These are phyloP conservation scores for Lasiurus cinereus DNA, from an alignment of 2,113 vertebrate genomes.

Conservation along the genomic window DNA sequence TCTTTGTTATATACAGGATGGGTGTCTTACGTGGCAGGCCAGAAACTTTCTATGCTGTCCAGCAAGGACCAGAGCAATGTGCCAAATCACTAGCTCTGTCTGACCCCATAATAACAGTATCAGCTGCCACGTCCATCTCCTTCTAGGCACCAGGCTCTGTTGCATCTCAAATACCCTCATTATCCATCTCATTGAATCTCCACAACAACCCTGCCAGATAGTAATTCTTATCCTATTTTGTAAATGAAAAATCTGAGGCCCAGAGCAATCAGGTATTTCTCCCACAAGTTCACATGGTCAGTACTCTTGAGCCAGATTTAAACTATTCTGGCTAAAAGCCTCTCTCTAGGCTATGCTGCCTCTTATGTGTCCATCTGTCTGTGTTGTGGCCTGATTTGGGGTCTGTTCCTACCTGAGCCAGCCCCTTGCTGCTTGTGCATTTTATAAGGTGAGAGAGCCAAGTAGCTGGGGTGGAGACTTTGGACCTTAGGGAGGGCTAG, in stretches of 20 bases:
- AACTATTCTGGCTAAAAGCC: background rate
- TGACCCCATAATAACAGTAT: background rate
- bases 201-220: background rate
- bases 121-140: background rate
- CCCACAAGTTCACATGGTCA: background rate
- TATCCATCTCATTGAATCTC: background rate
- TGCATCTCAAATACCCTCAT: background rate
- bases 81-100: background rate
- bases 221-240: background rate
- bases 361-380: background rate
- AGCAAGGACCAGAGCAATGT: background rate
- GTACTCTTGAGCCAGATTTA: background rate
- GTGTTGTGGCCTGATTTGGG: background rate
- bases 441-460: background rate
- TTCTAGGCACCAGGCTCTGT: background rate
- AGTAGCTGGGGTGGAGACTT: background rate
- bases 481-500: background rate
- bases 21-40: background rate
- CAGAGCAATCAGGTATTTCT: background rate
- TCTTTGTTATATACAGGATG: background rate
- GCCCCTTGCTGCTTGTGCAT: background rate
- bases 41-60: background rate
- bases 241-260: background rate
- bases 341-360: background rate
- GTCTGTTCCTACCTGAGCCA: background rate